A percentile compares a stretch with the other conserved stretches of the same genome.
Conservation (phyloP, 2,888 invertebrate genomes). For the Alcis repandata region DNA sequence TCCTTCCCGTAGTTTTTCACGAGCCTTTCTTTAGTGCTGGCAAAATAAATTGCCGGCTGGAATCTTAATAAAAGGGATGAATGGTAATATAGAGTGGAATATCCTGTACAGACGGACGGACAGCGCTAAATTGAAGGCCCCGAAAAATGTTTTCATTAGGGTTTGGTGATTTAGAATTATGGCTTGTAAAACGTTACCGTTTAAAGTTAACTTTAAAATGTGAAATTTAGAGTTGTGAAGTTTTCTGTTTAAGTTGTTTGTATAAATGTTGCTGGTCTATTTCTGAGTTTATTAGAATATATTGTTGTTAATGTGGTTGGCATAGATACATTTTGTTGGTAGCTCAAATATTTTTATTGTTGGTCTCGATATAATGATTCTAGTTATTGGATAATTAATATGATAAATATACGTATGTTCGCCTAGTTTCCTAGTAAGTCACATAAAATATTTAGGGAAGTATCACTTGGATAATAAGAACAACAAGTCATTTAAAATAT, state of each 20-base stretch:
- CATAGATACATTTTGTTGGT: not conserved
- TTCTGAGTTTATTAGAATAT: not conserved
- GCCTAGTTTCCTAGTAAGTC: too few species aligned
- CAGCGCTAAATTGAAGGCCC: conserved; percentile 30
- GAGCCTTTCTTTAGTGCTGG: conserved; percentile 42
- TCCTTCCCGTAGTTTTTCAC: conserved; percentile 41
- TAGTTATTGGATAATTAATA: not conserved
- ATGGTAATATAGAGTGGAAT: conserved; percentile 48
- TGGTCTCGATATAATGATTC: not conserved
- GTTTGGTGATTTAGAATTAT: conserved; percentile 31
- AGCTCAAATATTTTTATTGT: not conserved
- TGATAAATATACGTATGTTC: not conserved
- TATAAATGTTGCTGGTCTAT: not conserved
- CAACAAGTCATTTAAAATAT: too few species aligned
- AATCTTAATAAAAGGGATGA: conserved; percentile 50
- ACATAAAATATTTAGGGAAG: too few species aligned
- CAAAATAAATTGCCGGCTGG: conserved; percentile 46
- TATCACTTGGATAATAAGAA: too few species aligned
- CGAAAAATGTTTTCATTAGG: conserved; percentile 37
- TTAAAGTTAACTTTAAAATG: conserved; percentile 5
- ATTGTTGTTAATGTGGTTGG: not conserved
- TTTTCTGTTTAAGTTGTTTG: not conserved
- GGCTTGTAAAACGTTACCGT: conserved; percentile 31
- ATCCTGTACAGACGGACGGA: conserved; percentile 41
- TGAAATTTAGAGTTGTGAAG: not conserved